Evolutionary conservation across 2,113 vertebrate species (phyloP).

Genomic region (Pterophyllum scalare): DNA sequence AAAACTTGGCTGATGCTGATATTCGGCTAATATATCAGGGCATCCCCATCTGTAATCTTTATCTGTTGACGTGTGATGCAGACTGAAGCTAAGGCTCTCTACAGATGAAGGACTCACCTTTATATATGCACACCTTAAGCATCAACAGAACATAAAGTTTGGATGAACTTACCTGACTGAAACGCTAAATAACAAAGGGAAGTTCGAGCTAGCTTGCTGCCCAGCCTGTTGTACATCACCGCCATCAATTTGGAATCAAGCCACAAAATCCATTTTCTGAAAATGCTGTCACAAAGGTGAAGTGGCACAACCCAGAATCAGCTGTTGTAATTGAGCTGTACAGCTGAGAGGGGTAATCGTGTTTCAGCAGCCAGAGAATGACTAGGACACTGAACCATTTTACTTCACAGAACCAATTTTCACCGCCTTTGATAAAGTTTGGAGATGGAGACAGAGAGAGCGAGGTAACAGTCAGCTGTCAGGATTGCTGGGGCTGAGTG

Average conservation of each 20-base stretch:
- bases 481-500: background rate
- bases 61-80: background rate
- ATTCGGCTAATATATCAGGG: background rate
- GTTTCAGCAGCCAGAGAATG: background rate
- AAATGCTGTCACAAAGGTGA: background rate
- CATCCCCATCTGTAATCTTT: background rate
- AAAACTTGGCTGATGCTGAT: background rate
- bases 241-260: background rate
- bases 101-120: background rate
- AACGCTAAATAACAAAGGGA: conserved; percentile 3
- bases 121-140: background rate
- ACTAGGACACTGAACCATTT: background rate
- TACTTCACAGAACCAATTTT: conserved; percentile 4
- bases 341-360: background rate
- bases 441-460: background rate
- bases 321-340: conserved; percentile 9
- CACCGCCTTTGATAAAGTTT: background rate
- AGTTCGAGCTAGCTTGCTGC: background rate
- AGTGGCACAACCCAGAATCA: conserved; percentile 9
- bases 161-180: background rate
- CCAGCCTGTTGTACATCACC: background rate
- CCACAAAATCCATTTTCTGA: conserved; percentile 22
- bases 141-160: background rate
- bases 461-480: background rate
- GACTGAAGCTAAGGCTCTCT: background rate